Base-by-base conservation (phyloP, 2,888 invertebrate genomes). In the Ganaspis brasiliensis region DNA sequence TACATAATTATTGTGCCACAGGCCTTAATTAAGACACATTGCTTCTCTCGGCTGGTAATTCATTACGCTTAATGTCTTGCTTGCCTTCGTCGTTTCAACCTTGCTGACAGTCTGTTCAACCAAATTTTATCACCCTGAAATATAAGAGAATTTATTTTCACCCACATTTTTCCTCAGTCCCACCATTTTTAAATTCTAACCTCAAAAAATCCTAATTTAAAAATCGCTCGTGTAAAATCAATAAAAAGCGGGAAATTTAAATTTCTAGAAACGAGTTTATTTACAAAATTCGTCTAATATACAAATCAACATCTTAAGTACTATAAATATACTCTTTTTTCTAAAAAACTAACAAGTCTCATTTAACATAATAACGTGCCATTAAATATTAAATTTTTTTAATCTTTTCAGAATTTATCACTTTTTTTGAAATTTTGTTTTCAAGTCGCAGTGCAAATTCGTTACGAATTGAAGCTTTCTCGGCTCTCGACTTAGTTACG, bases 21-120 rank as follows among this genome's bases (percentile, higher is more conserved):
- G 87, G 86, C 84, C 86, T 85, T 90, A 90, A 90, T 90, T 89
- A 90, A 90, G 90, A 90, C 88, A 89, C 90, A 90, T 90, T 88
- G 88, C 89, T 88, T 87, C 86, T 86, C 85, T 85, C 86, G 83
- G 85, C 87, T 84, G 87, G 88, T 89, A 89, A 90, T 90, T 90
- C 89, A 90, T 90, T 90, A 90, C 87, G 88, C 87, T 89, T 90
- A 90, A 89, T 90, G 89, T 89, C 89, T 88, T 86, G 87, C 86
- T 86, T 84, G 84, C 85, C 85, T 84, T 84, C 84, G 83, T 82
- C 86, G 86, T 88, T 88, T 88, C 89, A 88, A 87, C 87, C 83
- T 82, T 83, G 86, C 85, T 89, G 90, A 89, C 90, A 89, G 88
- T 87, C 87, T 85, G 84, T 87, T 82, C 86, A 82, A 81, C 86